Percentiles rank a stretch among this genome's conserved stretches.
Evolutionary conservation across 1,140 invertebrate species (phyloP).

Genomic region (Tyrophagus putrescentiae): DNA sequence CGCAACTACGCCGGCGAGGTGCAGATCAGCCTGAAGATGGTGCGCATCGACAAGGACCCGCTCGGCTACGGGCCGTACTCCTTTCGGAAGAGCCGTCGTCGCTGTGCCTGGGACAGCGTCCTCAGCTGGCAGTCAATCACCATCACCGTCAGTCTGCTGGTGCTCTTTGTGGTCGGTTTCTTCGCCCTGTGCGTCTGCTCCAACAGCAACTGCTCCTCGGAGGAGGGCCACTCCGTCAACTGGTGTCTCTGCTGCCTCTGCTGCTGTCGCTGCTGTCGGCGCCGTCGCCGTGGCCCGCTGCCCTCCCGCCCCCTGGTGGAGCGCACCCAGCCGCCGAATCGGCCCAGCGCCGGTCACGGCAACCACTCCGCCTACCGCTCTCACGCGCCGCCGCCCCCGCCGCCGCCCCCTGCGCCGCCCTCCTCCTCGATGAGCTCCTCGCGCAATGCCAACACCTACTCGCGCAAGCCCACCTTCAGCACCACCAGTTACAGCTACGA

Average conservation of each 20-base stretch:
- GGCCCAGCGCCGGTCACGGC: not conserved
- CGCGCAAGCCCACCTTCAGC: constrained; percentile 1
- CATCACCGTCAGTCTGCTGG: not conserved
- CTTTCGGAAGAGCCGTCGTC: not conserved
- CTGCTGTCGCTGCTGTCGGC: not conserved
- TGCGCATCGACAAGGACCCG: constrained; percentile 10
- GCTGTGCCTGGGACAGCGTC: constrained; percentile 2
- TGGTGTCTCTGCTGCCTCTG: not conserved
- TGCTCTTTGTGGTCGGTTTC: not conserved
- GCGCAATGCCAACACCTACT: not conserved
- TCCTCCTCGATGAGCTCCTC: constrained; percentile 9
- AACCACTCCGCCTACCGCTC: not conserved
- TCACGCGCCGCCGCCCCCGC: not conserved
- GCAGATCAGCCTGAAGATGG: constrained; percentile 5
- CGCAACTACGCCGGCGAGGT: constrained; percentile 12
- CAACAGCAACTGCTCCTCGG: not conserved
- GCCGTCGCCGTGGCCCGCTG: not conserved
- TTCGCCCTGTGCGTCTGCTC: constrained; percentile 7
- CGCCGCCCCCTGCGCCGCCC: not conserved
- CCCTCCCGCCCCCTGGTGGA: not conserved
- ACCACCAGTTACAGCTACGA: constrained; percentile 9
- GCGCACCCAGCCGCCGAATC: not conserved
- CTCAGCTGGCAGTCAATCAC: constrained; percentile 7
- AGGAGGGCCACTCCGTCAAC: not conserved
- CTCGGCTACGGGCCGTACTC: not conserved